A percentile compares a stretch with the other conserved stretches of the same genome.
Conservation (phyloP, 2,797 vertebrate species). For the Notolepis coatsorum region DNA sequence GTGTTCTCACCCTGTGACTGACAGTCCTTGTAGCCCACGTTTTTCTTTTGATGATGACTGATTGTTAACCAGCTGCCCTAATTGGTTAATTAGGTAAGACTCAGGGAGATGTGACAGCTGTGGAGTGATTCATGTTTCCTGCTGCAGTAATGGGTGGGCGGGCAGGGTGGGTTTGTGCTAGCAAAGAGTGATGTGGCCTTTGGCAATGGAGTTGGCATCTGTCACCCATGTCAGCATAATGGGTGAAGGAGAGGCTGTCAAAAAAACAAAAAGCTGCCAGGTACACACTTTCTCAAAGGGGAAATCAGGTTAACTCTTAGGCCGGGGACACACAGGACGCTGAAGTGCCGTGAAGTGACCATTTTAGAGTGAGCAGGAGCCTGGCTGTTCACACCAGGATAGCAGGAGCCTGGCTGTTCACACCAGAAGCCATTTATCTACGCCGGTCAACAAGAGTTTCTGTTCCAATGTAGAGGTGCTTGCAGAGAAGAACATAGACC, state of each 20-base stretch:
- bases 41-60: constrained; percentile 62
- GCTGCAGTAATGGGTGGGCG: constrained; percentile 62
- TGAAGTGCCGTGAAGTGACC: no score
- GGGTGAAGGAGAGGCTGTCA: constrained; percentile 56
- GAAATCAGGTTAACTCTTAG: no score
- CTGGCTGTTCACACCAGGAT: no score
- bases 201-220: constrained; percentile 79
- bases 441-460: no score
- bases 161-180: constrained; percentile 10
- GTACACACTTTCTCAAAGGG: constrained; percentile 52
- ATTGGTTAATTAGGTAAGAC: constrained; percentile 80
- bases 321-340: no score
- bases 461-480: no score
- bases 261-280: constrained; percentile 56
- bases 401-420: no score
- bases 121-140: constrained; percentile 77
- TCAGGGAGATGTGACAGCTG: constrained; percentile 72
- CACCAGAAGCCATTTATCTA: no score
- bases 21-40: constrained; percentile 46
- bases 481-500: no score
- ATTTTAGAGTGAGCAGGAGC: no score
- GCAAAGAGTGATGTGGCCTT: constrained; percentile 71
- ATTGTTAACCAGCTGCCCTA: constrained; percentile 77
- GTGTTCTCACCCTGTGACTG: constrained; percentile 8
- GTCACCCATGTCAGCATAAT: constrained; percentile 73